Percentiles rank a stretch among this genome's conserved stretches.
Conservation (phyloP, 2,797 vertebrate species). For the Capromys pilorides region DNA sequence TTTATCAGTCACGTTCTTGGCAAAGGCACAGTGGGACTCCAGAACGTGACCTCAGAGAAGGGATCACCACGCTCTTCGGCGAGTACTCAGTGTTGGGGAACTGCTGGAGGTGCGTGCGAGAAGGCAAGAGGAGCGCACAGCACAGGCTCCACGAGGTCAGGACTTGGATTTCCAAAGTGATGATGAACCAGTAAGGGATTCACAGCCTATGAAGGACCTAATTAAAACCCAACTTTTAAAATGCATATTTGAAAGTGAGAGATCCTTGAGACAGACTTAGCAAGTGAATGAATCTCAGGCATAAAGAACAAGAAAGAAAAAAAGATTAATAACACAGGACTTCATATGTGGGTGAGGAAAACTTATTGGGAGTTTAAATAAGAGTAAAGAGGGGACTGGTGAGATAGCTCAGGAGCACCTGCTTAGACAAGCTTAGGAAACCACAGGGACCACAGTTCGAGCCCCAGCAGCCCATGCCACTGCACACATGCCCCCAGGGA, state of each 20-base stretch:
- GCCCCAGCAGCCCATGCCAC: too few species aligned
- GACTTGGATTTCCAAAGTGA: background rate
- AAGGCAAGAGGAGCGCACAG: background rate
- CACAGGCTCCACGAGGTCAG: background rate
- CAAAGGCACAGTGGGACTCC: background rate
- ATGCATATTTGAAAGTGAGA: background rate
- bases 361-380: background rate
- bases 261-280: background rate
- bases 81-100: background rate
- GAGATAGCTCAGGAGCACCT: too few species aligned
- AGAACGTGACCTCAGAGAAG: background rate
- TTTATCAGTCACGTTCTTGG: background rate
- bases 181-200: background rate
- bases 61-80: accelerated
- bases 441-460: too few species aligned
- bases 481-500: too few species aligned
- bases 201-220: background rate
- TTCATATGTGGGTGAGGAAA: background rate
- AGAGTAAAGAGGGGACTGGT: background rate
- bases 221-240: background rate
- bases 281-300: background rate
- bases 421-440: too few species aligned
- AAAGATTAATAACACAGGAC: background rate
- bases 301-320: background rate
- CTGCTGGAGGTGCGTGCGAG: background rate